These are phyloP conservation scores for Otolemur garnettii DNA, from an alignment of 2,113 vertebrate species.

Conservation along the genomic window DNA sequence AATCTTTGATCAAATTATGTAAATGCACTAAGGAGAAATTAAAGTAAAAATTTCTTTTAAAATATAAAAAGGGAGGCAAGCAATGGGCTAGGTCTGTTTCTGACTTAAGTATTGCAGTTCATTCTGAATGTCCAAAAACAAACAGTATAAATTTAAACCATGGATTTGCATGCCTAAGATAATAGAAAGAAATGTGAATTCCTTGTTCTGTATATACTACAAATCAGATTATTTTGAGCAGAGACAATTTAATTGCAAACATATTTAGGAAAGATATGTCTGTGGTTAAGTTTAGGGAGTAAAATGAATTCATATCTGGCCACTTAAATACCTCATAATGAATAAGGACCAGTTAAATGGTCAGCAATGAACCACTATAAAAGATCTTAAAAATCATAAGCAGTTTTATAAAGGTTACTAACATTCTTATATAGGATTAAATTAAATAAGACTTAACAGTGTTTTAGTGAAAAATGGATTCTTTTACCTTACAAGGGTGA, in stretches of 20 bases:
- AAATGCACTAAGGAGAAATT: not conserved
- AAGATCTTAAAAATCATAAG: not conserved
- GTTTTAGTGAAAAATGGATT: constrained; percentile 22
- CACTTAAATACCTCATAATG: constrained; percentile 51
- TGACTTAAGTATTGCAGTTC: constrained; percentile 20
- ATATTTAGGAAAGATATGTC: constrained; percentile 47
- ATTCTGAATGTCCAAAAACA: not conserved
- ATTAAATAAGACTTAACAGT: not conserved
- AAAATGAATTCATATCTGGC: not conserved
- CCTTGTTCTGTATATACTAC: constrained; percentile 22
- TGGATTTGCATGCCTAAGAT: constrained; percentile 49
- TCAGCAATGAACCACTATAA: not conserved
- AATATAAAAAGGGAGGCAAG: not conserved
- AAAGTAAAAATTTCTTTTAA: not conserved
- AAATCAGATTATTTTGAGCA: constrained; percentile 64
- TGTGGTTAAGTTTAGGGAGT: constrained; percentile 2
- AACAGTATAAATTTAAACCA: constrained; percentile 54
- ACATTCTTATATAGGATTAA: not conserved
- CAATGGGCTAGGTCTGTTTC: not conserved
- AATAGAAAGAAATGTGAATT: constrained; percentile 55
- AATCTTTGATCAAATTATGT: constrained; percentile 24
- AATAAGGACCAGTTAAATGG: constrained; percentile 49
- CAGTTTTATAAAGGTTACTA: constrained; percentile 3
- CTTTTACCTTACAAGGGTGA: not conserved
- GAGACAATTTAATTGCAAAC: constrained; percentile 70